Conservation (phyloP, 2,797 vertebrate species). For the Chromis chromis region DNA sequence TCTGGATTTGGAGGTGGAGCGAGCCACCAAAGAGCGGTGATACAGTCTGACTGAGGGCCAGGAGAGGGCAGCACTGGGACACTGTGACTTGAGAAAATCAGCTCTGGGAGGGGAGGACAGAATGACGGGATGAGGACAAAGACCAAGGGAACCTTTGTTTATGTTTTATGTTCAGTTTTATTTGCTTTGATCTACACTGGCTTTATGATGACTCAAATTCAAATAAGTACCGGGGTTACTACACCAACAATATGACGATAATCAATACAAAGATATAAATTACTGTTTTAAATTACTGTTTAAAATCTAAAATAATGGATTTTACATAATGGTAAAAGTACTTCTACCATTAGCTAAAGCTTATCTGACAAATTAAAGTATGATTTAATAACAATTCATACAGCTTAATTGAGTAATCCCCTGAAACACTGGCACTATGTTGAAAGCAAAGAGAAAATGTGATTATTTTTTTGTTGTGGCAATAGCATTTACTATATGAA, state of each 20-base stretch:
- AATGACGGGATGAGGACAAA: slow-evolving; percentile 50
- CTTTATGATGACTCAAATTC: neutral
- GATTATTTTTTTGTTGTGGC: neutral
- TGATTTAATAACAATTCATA: neutral
- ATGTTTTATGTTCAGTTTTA: slow-evolving; percentile 1
- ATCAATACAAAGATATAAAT: neutral
- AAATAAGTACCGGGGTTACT: neutral
- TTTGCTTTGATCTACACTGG: neutral
- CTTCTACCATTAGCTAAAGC: too few species aligned
- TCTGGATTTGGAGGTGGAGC: slow-evolving; percentile 36
- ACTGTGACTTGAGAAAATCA: slow-evolving; percentile 60
- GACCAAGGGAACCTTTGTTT: slow-evolving; percentile 42
- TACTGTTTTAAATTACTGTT: neutral
- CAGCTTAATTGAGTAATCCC: neutral
- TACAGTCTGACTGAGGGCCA: slow-evolving; percentile 74
- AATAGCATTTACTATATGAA: neutral
- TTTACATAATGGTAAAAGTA: too few species aligned
- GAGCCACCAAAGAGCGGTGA: slow-evolving; percentile 65
- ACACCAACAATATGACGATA: neutral
- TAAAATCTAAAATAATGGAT: too few species aligned
- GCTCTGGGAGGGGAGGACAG: slow-evolving; percentile 54
- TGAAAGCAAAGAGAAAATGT: neutral
- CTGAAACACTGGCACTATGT: neutral
- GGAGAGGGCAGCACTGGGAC: slow-evolving; percentile 75
- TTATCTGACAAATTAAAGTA: neutral